These are phyloP conservation scores for Atlantisia rogersi DNA, from an alignment of 2,113 vertebrate genomes.

Conservation along the genomic window DNA sequence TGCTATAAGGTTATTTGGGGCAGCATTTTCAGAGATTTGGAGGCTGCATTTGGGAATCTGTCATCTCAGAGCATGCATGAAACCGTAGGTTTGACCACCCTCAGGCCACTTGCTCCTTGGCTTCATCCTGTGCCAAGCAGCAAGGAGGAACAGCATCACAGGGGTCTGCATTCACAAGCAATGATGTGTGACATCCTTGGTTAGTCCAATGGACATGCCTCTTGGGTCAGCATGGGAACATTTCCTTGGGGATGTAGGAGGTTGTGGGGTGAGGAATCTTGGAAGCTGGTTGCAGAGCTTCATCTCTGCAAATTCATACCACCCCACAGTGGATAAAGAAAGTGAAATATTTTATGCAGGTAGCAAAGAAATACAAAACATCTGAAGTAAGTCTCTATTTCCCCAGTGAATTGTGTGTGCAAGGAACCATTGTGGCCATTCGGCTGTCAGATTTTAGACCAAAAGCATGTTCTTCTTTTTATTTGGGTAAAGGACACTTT, in stretches of 20 bases:
- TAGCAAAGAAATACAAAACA: not conserved
- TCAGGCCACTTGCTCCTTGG: not conserved
- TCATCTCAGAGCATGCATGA: not conserved
- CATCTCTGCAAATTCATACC: not conserved
- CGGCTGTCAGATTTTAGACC: not conserved
- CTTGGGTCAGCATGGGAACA: not conserved
- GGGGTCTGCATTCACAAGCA: not conserved
- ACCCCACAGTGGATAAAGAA: not conserved
- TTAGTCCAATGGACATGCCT: not conserved
- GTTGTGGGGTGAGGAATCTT: not conserved
- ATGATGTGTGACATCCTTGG: not conserved
- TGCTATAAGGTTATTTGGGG: not conserved
- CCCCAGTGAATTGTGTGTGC: not conserved
- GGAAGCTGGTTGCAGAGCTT: not conserved
- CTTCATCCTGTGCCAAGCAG: not conserved
- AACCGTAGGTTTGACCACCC: not conserved
- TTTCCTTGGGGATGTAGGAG: not conserved
- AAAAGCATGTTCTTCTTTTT: not conserved
- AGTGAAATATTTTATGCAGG: not conserved
- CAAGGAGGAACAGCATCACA: not conserved
- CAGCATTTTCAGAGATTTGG: not conserved
- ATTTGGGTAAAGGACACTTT: not conserved
- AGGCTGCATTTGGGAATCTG: not conserved
- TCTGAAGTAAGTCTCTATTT: not conserved
- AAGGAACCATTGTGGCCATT: not conserved